phyloP scores from a whole-genome alignment of 2,888 invertebrate genomes.

The Protonemura montana region DNA sequence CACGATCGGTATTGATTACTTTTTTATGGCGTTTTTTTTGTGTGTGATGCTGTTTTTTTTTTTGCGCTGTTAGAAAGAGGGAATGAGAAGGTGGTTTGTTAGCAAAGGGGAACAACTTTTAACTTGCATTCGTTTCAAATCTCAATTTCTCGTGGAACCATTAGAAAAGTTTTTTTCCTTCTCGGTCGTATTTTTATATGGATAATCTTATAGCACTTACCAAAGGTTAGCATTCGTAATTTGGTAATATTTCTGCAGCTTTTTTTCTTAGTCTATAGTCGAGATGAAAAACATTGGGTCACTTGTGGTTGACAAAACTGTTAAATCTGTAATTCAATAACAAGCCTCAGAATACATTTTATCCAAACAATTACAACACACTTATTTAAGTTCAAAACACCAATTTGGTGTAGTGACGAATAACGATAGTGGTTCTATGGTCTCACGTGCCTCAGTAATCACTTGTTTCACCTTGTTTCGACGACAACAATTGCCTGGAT shows the following conservation, averaged over 20 bases:
- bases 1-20: conserved; percentile 48
- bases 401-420: no score
- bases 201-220: conserved; percentile 41
- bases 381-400: no score
- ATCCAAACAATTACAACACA: no score
- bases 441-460: no score
- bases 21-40: conserved; percentile 35
- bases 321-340: no score
- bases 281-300: neutral
- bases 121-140: conserved; percentile 49
- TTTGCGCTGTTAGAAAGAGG: no score
- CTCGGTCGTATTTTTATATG: conserved; percentile 24
- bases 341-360: no score
- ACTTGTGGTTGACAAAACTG: neutral
- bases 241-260: conserved; percentile 14
- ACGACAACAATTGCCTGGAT: no score
- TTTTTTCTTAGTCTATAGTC: neutral
- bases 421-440: no score
- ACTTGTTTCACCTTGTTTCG: no score
- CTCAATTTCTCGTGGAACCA: conserved; percentile 47
- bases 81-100: conserved; percentile 8
- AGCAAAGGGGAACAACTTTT: conserved; percentile 37
- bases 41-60: conserved; percentile 8
- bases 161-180: conserved; percentile 45
- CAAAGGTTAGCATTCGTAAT: conserved; percentile 35